Conservation (phyloP, 2,113 vertebrate species). For the Thermophis baileyi region DNA sequence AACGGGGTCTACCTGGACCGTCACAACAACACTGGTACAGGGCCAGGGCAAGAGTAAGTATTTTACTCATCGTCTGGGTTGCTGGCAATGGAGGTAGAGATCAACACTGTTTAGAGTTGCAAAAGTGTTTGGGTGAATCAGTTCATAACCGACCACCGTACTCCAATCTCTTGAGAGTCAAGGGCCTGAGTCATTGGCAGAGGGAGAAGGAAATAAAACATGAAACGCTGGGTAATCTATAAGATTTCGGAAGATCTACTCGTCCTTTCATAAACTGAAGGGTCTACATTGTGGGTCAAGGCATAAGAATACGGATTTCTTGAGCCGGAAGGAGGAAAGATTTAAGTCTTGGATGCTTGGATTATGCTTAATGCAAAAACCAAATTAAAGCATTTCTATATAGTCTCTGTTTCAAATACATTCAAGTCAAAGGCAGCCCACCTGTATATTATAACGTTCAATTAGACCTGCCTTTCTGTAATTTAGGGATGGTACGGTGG, state of each 20-base stretch:
- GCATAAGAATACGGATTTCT: neutral
- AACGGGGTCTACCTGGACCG: constrained; percentile 81
- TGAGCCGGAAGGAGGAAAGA: neutral
- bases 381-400: neutral
- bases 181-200: neutral
- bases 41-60: constrained; percentile 42
- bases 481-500: neutral
- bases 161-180: neutral
- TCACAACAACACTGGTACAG: constrained; percentile 78
- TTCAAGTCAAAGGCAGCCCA: neutral
- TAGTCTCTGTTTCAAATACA: neutral
- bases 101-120: neutral
- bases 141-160: neutral
- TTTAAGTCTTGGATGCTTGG: neutral
- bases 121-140: constrained; percentile 1
- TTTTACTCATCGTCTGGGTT: neutral
- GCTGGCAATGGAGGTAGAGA: neutral
- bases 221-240: neutral
- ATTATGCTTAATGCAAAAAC: neutral
- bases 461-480: neutral
- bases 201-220: neutral
- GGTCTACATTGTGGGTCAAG: neutral
- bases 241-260: neutral
- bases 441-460: neutral
- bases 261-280: neutral